A percentile compares a stretch with the other conserved stretches of the same genome.
Evolutionary conservation across 1,140 invertebrate genomes (phyloP).

Genomic region (Lepidurus arcticus): DNA sequence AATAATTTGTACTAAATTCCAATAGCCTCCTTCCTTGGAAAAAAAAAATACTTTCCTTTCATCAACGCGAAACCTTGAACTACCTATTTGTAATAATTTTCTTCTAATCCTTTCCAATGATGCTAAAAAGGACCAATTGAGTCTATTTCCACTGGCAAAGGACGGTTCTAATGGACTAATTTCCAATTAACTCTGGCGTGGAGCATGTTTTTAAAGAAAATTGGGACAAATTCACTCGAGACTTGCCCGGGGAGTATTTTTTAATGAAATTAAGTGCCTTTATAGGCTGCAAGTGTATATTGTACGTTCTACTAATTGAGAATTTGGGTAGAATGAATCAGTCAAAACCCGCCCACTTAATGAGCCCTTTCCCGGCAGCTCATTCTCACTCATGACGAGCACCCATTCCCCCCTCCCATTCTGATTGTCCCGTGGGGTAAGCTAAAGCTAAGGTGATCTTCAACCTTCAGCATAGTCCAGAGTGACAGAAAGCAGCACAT

Average conservation of each 20-base stretch:
- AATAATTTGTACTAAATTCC: not conserved
- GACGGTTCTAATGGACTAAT: no score
- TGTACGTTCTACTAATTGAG: not conserved
- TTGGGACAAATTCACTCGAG: no score
- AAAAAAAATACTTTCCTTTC: not conserved
- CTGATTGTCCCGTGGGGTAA: constrained; percentile 15
- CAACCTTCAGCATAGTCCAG: constrained; percentile 10
- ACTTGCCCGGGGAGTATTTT: no score
- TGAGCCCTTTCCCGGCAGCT: constrained; percentile 5
- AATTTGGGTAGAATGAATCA: not conserved
- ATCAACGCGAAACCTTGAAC: not conserved
- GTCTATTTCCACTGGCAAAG: no score
- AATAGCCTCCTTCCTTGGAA: not conserved
- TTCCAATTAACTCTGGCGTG: no score
- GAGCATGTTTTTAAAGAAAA: no score
- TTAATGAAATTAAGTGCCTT: no score
- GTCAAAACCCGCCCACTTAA: not conserved
- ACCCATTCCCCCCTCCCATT: not conserved
- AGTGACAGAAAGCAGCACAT: constrained; percentile 21
- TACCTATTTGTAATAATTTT: not conserved
- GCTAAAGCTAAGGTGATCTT: constrained; percentile 15
- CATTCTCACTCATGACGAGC: constrained; percentile 6
- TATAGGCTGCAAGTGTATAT: not conserved
- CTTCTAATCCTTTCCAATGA: not conserved
- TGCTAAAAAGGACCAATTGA: no score